Base-by-base conservation (phyloP, 1,140 invertebrate species). In the Trissolcus basalis region DNA sequence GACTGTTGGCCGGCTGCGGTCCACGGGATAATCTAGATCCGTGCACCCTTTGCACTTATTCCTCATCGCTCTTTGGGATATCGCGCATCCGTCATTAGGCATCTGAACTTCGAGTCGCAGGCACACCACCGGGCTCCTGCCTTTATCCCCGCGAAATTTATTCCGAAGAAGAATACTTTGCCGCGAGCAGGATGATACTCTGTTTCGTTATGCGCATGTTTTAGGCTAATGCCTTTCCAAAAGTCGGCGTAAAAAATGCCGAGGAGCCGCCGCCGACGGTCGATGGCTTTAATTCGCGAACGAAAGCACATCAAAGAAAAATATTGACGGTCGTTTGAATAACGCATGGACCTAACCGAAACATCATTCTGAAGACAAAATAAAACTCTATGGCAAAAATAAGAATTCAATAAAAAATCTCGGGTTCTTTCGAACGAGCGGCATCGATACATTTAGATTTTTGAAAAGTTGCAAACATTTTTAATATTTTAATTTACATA, bases 131-230 rank as follows among this genome's bases (percentile, higher is more conserved):
- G 1, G 2, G 19, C 19, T n/a, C n/a, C n/a, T n/a, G n/a, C n/a
- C n/a, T 27, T 39, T 39, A 39, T 39, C 36, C 36, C 36, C 36
- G n/a, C 36, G 12, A 55, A 69, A 71, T 72, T 64, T 72, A 72
- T 72, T 72, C 69, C 15, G 15, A 50, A 51, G 50, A 58, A 48
- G 54, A 64, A 39, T 11, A 27, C 19, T 72, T 64, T 33, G 14
- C 16, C n/a, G 16, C 19, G 32, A 51, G 27, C 48, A 43, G 19
- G 19, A 61, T 70, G 51, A 70, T 61, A 50, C 45, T 60, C 43
- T 56, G 58, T 61, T 70, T 61, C 67, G 49, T 55, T 69, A 69
- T 69, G 65, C 65, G 65, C 65, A 69, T 69, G 41, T 69, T 69
- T 69, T 69, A 69, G 54, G 65, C 7, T 69, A 69, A 69, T 69